Conservation (phyloP, 1,140 invertebrate genomes). For the Ephestia elutella region DNA sequence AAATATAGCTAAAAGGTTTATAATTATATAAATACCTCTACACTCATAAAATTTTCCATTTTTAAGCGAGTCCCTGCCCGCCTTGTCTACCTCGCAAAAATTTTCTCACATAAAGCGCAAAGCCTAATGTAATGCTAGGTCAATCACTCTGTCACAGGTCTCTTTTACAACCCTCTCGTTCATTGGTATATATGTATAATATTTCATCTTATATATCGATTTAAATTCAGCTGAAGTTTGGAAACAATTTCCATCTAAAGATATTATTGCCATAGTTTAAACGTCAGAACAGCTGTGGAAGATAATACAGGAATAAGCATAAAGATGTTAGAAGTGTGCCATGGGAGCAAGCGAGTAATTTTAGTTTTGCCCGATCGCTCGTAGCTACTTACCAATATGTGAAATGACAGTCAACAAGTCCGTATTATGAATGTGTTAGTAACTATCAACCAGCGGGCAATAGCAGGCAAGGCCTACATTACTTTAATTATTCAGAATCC, state of each 20-base stretch:
- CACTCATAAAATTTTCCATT: background rate
- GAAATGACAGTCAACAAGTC: no score
- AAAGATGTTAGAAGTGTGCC: no score
- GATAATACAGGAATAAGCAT: no score
- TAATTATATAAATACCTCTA: no score
- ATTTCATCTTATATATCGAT: background rate
- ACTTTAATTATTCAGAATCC: no score
- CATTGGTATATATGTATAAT: background rate
- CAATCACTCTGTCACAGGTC: conserved; percentile 7
- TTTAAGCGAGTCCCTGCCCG: background rate
- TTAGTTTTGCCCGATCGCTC: no score
- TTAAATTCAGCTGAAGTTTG: background rate
- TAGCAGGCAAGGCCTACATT: no score
- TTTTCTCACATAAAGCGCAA: background rate
- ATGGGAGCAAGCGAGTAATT: no score
- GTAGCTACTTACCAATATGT: no score
- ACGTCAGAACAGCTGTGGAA: background rate
- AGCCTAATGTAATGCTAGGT: conserved; percentile 6
- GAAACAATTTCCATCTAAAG: background rate
- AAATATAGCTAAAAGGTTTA: no score
- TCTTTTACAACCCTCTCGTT: background rate
- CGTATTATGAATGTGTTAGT: no score
- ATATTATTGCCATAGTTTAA: background rate
- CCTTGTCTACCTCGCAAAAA: background rate
- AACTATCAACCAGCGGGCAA: no score